Evolutionary conservation across 2,888 invertebrate species (phyloP).

Genomic region (Eutolmus rufibarbis): DNA sequence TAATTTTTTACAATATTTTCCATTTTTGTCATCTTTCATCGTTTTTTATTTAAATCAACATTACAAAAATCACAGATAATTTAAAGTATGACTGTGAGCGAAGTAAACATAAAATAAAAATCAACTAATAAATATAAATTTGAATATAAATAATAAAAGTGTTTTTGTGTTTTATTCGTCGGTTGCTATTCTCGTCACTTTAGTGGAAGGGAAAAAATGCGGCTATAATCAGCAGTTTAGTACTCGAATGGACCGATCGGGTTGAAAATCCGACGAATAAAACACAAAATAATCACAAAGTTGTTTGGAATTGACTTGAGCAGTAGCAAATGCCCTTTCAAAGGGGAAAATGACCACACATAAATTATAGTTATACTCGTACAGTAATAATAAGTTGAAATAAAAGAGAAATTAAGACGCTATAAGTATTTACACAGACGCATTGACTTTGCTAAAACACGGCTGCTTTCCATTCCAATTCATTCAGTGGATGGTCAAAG

Average conservation of each 20-base stretch:
- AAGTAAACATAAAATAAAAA: neutral
- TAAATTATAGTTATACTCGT: neutral
- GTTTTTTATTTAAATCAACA: conserved; percentile 19
- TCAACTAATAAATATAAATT: neutral
- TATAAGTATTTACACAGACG: neutral
- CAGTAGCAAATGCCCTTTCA: neutral
- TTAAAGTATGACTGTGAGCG: conserved; percentile 36
- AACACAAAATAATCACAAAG: conserved; percentile 22
- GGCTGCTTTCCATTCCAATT: neutral
- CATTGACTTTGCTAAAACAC: conserved; percentile 14
- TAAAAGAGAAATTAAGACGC: conserved; percentile 38
- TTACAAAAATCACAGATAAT: conserved; percentile 37
- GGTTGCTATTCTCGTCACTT: neutral
- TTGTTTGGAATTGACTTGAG: conserved; percentile 28
- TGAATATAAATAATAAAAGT: neutral
- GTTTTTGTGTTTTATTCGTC: neutral
- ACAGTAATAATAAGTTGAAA: conserved; percentile 1
- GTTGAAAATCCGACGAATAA: neutral
- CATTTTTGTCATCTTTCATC: neutral
- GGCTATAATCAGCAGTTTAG: neutral
- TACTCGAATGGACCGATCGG: neutral
- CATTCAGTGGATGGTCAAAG: neutral
- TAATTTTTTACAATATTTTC: neutral
- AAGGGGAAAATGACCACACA: conserved; percentile 7
- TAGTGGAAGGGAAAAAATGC: neutral